Evolutionary conservation across 1,140 invertebrate genomes (phyloP), one percentile per base, ranked within the genome.

Genomic region (Pteromalus puparum): DNA sequence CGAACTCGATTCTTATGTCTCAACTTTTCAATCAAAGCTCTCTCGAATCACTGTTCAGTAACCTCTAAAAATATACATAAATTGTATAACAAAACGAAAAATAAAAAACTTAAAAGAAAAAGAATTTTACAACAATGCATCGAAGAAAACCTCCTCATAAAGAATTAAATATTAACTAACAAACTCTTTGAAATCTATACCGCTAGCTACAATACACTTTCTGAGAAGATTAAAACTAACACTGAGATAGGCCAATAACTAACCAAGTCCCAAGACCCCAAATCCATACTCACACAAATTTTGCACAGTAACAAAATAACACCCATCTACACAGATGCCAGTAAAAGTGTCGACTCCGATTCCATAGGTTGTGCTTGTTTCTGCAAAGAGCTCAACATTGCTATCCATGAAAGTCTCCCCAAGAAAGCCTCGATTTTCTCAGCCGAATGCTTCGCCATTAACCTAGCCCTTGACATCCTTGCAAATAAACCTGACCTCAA

Each of bases 381-480:
- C 26, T 78, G 46, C 13, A n/a, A 30, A 10, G 21, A 61, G 38
- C 48, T 78, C 0, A 65, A 78, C 15, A 53, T 28, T 26, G 4
- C 5, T 7, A 48, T 46, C 26, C n/a, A 18, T 10, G 21, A 46
- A 42, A 34, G 26, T 26, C 18, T 76, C 21, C 4, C n/a, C 7
- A 76, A 42, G 6, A 12, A 76, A 42, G 61, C 28, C 3, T 80
- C 78, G 7, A 68, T 80, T 24, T 81, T 46, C 21, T 72, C 79
- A 18, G 72, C 46, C 1, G 81, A 82, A 65, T 75, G 81, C 7
- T 65, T 82, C n/a, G 81, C 70, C 10, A 48, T 82, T 4, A 75
- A 65, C 30, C 53, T 75, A 30, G 81, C 72, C 6, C n/a, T 82
- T 34, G 81, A 82, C 18, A 30, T 30, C 1, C 1, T 30, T 30